A percentile compares a stretch with the other conserved stretches of the same genome.
Evolutionary conservation across 2,888 invertebrate genomes (phyloP).

Genomic region (Erpobdella octoculata): DNA sequence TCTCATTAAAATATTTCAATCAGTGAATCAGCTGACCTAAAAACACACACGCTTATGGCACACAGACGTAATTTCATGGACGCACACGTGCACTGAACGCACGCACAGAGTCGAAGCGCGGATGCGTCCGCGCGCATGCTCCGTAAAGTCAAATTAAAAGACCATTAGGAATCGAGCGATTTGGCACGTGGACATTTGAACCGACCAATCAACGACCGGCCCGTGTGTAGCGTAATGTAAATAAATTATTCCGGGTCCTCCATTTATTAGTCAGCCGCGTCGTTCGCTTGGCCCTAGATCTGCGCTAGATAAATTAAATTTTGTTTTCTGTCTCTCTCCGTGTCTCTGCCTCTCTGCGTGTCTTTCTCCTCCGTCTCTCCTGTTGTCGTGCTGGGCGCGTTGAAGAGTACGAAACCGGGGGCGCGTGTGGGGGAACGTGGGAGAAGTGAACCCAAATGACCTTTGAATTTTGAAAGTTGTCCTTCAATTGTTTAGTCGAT

Average conservation of each 20-base stretch:
- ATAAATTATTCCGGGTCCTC: background rate
- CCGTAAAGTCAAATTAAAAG: constrained; percentile 22
- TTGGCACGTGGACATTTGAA: constrained; percentile 15
- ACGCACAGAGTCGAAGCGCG: too few species aligned
- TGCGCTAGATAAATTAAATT: background rate
- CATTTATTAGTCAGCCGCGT: background rate
- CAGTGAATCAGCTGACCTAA: too few species aligned
- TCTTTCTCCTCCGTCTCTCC: background rate
- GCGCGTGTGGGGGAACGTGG: too few species aligned
- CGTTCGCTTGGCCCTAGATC: background rate
- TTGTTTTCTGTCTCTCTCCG: background rate
- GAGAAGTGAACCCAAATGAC: too few species aligned
- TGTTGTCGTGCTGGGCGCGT: too few species aligned
- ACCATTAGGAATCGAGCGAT: constrained; percentile 23
- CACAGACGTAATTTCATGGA: too few species aligned
- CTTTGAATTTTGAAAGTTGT: too few species aligned
- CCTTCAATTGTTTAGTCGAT: too few species aligned
- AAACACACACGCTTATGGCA: too few species aligned
- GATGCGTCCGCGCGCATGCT: background rate
- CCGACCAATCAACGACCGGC: constrained; percentile 2
- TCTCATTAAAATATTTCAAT: too few species aligned
- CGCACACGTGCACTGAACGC: too few species aligned
- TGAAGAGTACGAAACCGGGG: too few species aligned
- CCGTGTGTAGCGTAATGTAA: background rate
- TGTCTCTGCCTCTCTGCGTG: background rate